Evolutionary conservation across 2,797 vertebrate species (phyloP).

Genomic region (Rousettus madagascariensis): DNA sequence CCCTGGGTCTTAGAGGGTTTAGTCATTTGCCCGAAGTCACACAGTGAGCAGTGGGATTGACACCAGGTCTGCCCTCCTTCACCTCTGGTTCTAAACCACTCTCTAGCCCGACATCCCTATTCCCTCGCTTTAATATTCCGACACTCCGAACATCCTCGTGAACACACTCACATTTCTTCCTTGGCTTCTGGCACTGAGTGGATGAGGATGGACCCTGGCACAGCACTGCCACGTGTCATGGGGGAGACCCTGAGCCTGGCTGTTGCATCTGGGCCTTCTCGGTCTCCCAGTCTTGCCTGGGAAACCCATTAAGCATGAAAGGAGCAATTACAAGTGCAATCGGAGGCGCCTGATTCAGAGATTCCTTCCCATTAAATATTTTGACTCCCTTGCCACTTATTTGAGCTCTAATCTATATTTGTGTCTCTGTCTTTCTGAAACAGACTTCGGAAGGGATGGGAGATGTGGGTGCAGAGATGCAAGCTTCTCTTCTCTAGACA

Average conservation of each 20-base stretch:
- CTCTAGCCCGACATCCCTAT: not conserved
- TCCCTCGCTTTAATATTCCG: not conserved
- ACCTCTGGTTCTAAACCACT: not conserved
- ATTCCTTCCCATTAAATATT: slow-evolving; percentile 56
- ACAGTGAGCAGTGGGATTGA: not conserved
- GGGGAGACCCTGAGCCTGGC: not conserved
- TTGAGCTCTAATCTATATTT: slow-evolving; percentile 60
- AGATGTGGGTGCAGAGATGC: not conserved
- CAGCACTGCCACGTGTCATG: accelerated
- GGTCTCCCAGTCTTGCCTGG: not conserved
- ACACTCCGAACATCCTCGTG: not conserved
- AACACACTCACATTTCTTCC: not conserved
- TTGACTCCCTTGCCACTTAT: slow-evolving; percentile 58
- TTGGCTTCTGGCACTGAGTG: not conserved
- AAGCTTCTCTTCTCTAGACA: slow-evolving; percentile 35
- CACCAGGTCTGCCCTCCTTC: not conserved
- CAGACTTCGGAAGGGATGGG: slow-evolving; percentile 42
- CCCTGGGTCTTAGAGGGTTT: not conserved
- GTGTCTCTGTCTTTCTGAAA: slow-evolving; percentile 45
- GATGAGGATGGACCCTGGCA: not conserved
- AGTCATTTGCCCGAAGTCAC: not conserved
- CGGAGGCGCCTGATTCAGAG: slow-evolving; percentile 35
- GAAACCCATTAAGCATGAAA: not conserved
- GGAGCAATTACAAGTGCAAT: slow-evolving; percentile 38
- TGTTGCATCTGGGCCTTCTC: not conserved